Base-by-base conservation (phyloP, 2,113 vertebrate species). In the Hypocryptadius cinnamomeus region DNA sequence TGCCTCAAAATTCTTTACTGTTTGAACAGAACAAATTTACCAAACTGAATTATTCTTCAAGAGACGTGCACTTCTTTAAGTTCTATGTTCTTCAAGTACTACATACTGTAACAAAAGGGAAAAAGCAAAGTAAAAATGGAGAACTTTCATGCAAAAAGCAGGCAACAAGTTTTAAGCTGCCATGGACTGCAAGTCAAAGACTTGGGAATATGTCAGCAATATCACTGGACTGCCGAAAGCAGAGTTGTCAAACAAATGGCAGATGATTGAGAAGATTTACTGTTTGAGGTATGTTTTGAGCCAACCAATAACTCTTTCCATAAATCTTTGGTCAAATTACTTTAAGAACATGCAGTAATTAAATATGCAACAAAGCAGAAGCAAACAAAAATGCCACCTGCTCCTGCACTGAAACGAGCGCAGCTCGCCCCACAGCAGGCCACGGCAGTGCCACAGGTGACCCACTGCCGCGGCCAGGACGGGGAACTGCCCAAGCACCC, bases 381-480 rank as follows among this genome's bases (percentile, higher is more conserved):
- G 7, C 33, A 51, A 87, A 57, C 35, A 42, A 27, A 40, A 50
- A 3, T 0, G 5, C 27, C 37, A 5, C 19, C 12, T 0, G 0
- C 42, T 47, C 30, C 21, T 3, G 7, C 22, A 6, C 12, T 0
- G 17, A 6, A 8, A 9, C 0, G 3, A 53, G 57, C 48, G 31
- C 48, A 12, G 42, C 2, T 3, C 4, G 23, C 10, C 7, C 28
- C 8, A 3, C 35, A 8, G 44, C 40, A 39, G 39, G n/a, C 3
- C 2, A 0, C 2, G 2, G 31, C 45, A 15, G 40, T 2, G 60
- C 73, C 11, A 3, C n/a, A 9, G 76, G 31, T 13, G 56, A 51
- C 21, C 14, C 31, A 1, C 9, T 2, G 17, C 54, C 2, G 57
- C 1, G 2, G 63, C 31, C 48, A 12, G 1, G 40, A 30, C 27